Conservation (phyloP, 2,113 vertebrate genomes). For the Strix uralensis region DNA sequence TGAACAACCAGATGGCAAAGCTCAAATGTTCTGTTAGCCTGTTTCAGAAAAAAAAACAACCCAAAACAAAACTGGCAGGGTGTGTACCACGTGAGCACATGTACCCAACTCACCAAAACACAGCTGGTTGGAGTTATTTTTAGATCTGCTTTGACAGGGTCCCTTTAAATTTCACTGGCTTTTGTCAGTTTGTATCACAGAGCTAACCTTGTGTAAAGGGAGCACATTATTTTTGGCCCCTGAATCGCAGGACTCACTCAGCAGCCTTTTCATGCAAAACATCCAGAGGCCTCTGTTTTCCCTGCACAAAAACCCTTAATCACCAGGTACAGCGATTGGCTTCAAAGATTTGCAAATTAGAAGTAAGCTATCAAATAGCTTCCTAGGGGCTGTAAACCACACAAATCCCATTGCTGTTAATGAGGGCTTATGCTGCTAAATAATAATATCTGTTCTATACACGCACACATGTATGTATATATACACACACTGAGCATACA, state of each 20-base stretch:
- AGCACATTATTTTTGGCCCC: constrained; percentile 50
- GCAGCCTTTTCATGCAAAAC: not conserved
- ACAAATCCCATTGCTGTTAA: constrained; percentile 25
- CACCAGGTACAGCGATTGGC: constrained; percentile 4
- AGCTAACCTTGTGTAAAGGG: constrained; percentile 31
- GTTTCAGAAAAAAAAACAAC: not conserved
- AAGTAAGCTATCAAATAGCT: constrained; percentile 38
- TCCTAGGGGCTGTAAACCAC: not conserved
- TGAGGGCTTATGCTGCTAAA: constrained; percentile 26
- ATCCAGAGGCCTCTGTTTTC: constrained; percentile 32
- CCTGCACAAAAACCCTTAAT: not conserved
- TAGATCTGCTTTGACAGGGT: not conserved
- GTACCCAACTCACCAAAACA: constrained; percentile 7
- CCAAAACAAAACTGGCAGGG: not conserved
- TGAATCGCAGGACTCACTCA: constrained; percentile 9
- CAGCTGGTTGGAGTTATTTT: constrained; percentile 63
- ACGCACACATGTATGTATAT: accelerated
- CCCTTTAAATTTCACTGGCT: constrained; percentile 35
- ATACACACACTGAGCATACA: accelerated
- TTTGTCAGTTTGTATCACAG: constrained; percentile 45
- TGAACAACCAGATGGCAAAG: not conserved
- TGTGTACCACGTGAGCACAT: not conserved
- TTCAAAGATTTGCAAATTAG: constrained; percentile 57
- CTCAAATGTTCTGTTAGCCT: not conserved
- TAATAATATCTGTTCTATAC: constrained; percentile 1